Base-by-base conservation (phyloP, 2,113 vertebrate genomes). In the Trinectes maculatus region DNA sequence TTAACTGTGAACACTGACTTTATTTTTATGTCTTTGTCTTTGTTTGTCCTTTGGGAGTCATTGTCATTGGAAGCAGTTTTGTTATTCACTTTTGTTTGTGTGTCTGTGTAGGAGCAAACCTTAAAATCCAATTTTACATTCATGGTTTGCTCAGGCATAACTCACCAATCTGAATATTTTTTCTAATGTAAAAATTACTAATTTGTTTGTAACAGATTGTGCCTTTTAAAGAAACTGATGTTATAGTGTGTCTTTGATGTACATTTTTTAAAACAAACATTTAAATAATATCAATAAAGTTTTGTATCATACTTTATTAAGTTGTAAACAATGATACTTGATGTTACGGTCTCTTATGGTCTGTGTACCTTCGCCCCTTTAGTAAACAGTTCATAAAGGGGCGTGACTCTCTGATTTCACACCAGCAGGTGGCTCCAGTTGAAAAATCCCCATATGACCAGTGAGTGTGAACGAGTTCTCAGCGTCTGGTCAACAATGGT, bases 291-390 rank as follows among this genome's bases (percentile, higher is more conserved):
- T n/a, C n/a, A n/a, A n/a, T n/a, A n/a, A n/a, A n/a, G n/a, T n/a
- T 55, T 59, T 56, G 1, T 64, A 39, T 3, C 8, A 48, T 67
- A 36, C 67, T 77, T 78, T 16, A 89, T 77, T 89, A 89, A 89
- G n/a, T n/a, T n/a, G n/a, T n/a, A n/a, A n/a, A n/a, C n/a, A n/a
- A n/a, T n/a, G n/a, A n/a, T n/a, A n/a, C n/a, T n/a, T n/a, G n/a
- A n/a, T n/a, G n/a, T n/a, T n/a, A n/a, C n/a, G n/a, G n/a, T n/a
- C n/a, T n/a, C n/a, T n/a, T n/a, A n/a, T n/a, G n/a, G n/a, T n/a
- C n/a, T n/a, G n/a, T n/a, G n/a, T n/a, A n/a, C n/a, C n/a, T n/a
- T n/a, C n/a, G n/a, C n/a, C n/a, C n/a, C n/a, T n/a, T n/a, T n/a
- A n/a, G n/a, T n/a, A n/a, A n/a, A n/a, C n/a, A n/a, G n/a, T n/a